Evolutionary conservation across 2,797 vertebrate genomes (phyloP).

Genomic region (Scarus forsteni): DNA sequence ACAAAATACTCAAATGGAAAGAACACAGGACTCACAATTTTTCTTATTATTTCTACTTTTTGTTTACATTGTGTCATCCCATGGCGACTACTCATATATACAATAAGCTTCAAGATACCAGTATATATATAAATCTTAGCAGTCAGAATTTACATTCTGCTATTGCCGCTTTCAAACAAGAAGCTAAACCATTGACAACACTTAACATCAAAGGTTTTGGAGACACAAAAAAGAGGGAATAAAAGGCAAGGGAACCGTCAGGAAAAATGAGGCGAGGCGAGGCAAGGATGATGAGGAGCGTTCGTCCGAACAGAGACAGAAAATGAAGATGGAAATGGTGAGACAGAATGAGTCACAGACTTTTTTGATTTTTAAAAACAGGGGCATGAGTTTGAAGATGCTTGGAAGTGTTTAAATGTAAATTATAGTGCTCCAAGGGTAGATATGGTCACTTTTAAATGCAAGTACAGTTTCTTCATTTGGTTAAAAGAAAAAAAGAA

Average conservation of each 20-base stretch:
- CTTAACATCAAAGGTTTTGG: slow-evolving; percentile 93
- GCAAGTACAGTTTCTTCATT: slow-evolving; percentile 70
- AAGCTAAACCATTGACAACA: slow-evolving; percentile 97
- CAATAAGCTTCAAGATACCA: slow-evolving; percentile 99
- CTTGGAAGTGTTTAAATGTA: slow-evolving; percentile 54
- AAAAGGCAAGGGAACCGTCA: slow-evolving; percentile 69
- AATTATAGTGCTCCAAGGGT: slow-evolving; percentile 64
- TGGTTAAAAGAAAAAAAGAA: slow-evolving; percentile 56
- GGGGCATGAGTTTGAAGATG: slow-evolving; percentile 31
- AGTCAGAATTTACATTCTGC: slow-evolving; percentile 97
- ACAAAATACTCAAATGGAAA: slow-evolving; percentile 99
- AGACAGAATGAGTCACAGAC: slow-evolving; percentile 70
- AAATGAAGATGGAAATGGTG: slow-evolving; percentile 56
- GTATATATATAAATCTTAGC: slow-evolving; percentile 98
- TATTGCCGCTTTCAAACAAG: slow-evolving; percentile 93
- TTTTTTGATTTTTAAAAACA: slow-evolving; percentile 44
- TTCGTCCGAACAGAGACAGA: slow-evolving; percentile 67
- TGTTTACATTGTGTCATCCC: slow-evolving; percentile 99
- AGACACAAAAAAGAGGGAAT: slow-evolving; percentile 88
- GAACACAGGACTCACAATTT: slow-evolving; percentile 99
- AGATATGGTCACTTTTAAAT: slow-evolving; percentile 70
- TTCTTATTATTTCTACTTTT: slow-evolving; percentile 98
- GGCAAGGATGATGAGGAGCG: slow-evolving; percentile 57
- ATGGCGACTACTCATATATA: slow-evolving; percentile 99
- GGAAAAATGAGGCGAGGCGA: slow-evolving; percentile 58